A percentile compares a stretch with the other conserved stretches of the same genome.
Conservation (phyloP, 2,797 vertebrate species). For the Fringilla coelebs region DNA sequence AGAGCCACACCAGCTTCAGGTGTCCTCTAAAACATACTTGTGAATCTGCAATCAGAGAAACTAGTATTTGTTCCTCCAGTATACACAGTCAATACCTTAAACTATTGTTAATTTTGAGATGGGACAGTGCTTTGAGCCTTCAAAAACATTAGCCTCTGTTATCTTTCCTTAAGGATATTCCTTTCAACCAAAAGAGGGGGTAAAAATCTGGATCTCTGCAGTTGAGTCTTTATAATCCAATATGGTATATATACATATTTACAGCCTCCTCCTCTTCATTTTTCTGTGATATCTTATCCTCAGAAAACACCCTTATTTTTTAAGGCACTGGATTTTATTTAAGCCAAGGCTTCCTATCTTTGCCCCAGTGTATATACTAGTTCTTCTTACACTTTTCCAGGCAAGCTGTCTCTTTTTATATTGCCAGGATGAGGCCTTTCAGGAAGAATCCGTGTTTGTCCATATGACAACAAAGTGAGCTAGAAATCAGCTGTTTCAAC, state of each 20-base stretch:
- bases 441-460: conserved; percentile 59
- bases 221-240: background rate
- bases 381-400: conserved; percentile 52
- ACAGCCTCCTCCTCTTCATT: conserved; percentile 18
- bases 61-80: background rate
- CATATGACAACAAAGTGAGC: conserved; percentile 59
- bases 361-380: conserved; percentile 46
- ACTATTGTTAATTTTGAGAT: background rate
- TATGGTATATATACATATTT: conserved; percentile 34
- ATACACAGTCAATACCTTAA: background rate
- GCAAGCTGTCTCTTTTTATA: conserved; percentile 46
- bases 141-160: background rate
- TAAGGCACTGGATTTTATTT: conserved; percentile 33
- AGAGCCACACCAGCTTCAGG: background rate
- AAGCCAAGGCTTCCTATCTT: conserved; percentile 52
- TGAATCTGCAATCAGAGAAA: background rate
- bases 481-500: conserved; percentile 65
- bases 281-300: conserved; percentile 16
- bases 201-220: background rate
- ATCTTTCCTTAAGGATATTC: background rate
- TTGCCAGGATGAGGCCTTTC: conserved; percentile 52
- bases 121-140: background rate
- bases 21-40: background rate
- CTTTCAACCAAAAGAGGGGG: background rate
- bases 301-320: conserved; percentile 27